Conservation (phyloP, 2,797 vertebrate genomes). For the Malurus splendens region DNA sequence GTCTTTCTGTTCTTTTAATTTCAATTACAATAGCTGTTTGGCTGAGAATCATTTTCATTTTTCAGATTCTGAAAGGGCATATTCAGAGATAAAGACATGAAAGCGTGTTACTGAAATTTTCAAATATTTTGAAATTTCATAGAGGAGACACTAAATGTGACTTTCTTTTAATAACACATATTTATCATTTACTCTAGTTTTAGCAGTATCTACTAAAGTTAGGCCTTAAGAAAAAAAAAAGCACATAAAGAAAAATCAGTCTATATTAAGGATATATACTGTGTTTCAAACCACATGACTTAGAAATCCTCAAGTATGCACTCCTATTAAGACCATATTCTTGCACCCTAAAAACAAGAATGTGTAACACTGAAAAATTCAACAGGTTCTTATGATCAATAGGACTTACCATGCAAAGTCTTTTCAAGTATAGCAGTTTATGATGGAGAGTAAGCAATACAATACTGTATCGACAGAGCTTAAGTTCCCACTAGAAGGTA, state of each 20-base stretch:
- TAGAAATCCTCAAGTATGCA: neutral
- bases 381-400: slow-evolving; percentile 3
- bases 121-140: slow-evolving; percentile 58
- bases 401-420: neutral
- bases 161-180: slow-evolving; percentile 19
- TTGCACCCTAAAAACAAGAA: neutral
- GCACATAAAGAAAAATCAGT: neutral
- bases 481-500: neutral
- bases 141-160: slow-evolving; percentile 8
- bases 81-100: slow-evolving; percentile 48
- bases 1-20: slow-evolving; percentile 58
- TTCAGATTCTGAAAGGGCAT: slow-evolving; percentile 43
- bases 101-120: slow-evolving; percentile 41
- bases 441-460: neutral
- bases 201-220: neutral
- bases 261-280: neutral
- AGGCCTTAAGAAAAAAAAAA: neutral
- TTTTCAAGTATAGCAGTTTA: neutral
- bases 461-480: neutral
- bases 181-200: slow-evolving; percentile 32
- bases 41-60: slow-evolving; percentile 8
- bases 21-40: slow-evolving; percentile 51
- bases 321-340: neutral
- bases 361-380: slow-evolving; percentile 5
- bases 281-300: neutral